Conservation (phyloP, 2,888 invertebrate species). For the Barypeithes pellucidus region DNA sequence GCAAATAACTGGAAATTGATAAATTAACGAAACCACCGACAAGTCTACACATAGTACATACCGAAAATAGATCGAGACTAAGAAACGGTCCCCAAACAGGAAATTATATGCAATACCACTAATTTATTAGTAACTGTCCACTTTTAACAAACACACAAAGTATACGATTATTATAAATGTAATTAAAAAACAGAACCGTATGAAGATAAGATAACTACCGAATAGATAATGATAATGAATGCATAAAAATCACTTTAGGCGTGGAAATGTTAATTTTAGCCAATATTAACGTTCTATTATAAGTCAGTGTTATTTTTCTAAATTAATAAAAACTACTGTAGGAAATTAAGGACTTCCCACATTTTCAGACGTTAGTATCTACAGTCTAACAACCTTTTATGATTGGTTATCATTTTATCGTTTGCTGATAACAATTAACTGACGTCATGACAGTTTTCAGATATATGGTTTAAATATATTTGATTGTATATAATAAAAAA, state of each 20-base stretch:
- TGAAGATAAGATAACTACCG: conserved; percentile 35
- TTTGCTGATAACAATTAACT: conserved; percentile 15
- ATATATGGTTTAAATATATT: neutral
- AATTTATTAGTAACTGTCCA: conserved; percentile 11
- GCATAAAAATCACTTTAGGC: conserved; percentile 18
- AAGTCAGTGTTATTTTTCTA: neutral
- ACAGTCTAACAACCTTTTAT: conserved; percentile 11
- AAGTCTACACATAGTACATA: too few species aligned
- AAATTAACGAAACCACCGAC: neutral
- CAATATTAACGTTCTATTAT: neutral
- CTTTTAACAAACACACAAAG: conserved; percentile 35
- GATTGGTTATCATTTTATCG: conserved; percentile 15
- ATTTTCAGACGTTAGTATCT: neutral
- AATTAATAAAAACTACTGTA: neutral
- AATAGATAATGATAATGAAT: conserved; percentile 4
- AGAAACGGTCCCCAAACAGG: neutral
- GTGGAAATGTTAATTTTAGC: neutral
- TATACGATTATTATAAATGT: conserved; percentile 26
- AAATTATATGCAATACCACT: neutral
- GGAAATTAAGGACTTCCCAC: neutral
- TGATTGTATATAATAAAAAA: neutral
- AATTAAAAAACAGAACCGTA: conserved; percentile 30
- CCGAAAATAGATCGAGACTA: too few species aligned
- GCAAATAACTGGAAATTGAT: neutral
- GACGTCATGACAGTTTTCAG: conserved; percentile 8